Base-by-base conservation (phyloP, 1,140 invertebrate species). In the Acyrthosiphon pisum region DNA sequence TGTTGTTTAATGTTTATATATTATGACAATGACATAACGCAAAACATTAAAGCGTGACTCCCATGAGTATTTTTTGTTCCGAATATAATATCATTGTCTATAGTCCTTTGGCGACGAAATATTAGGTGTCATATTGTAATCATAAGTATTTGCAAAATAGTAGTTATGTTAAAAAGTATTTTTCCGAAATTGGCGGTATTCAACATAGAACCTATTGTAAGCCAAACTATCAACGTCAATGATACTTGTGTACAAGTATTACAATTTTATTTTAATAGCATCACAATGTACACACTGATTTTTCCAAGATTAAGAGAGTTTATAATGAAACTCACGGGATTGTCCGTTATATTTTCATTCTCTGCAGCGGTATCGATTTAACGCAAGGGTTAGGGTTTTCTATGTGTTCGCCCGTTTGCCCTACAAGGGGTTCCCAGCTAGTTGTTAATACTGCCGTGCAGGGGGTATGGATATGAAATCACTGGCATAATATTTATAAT, bases 361-460 rank as follows among this genome's bases (percentile, higher is more conserved):
- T 89, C 50, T 56, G 50, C 1, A 22, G 23, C 22, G 23, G n/a
- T 53, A 89, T 89, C 88, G 50, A 89, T 89, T 89, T 37, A 89
- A 23, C 7, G 35, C 23, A 35, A 53, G 50, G 48, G 35, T 56
- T 56, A 50, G n/a, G 48, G 46, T 76, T 76, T 76, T 76, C n/a
- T 48, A 35, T 30, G 7, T 56, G 23, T 37, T 86, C 23, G 23
- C 20, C 8, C 9, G 22, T 56, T 37, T 89, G 88, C 35, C 88
- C 88, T 89, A 53, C 88, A 56, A 89, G 88, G 50, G 50, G 88
- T 89, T 89, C 88, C 35, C 50, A 89, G 88, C 37, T 53, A 2
- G 26, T 35, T 89, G 11, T 88, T n/a, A 50, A 37, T 89, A 48
- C 11, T 20, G 18, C n/a, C 18, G 30, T 3, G 46, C 48, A 50